A percentile compares a stretch with the other conserved stretches of the same genome.
These are phyloP conservation scores for Oxycera nigricornis DNA, from an alignment of 2,888 invertebrate species.

Conservation along the genomic window DNA sequence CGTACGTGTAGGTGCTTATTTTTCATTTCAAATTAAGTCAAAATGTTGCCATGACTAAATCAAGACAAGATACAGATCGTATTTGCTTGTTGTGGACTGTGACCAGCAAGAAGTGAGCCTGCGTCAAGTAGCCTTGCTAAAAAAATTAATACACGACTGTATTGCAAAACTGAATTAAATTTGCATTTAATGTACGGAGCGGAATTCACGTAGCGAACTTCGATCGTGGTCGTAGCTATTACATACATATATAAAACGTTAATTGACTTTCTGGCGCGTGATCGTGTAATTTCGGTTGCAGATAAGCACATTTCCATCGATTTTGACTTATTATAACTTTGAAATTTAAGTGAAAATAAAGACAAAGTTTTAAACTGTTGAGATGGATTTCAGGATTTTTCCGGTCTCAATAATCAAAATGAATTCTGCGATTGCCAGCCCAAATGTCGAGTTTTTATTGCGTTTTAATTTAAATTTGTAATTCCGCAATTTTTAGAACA, in stretches of 20 bases:
- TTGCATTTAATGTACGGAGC: background rate
- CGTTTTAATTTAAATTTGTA: too few species aligned
- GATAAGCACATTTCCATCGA: conserved; percentile 12
- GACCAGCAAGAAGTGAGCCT: background rate
- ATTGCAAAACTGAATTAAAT: background rate
- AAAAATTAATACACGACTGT: background rate
- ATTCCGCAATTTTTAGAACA: too few species aligned
- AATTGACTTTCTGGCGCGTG: too few species aligned
- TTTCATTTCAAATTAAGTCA: background rate
- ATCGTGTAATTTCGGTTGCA: conserved; percentile 2
- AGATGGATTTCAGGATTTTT: too few species aligned
- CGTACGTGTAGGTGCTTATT: background rate
- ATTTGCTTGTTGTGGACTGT: background rate
- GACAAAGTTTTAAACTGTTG: too few species aligned
- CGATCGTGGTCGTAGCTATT: too few species aligned
- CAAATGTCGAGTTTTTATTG: too few species aligned
- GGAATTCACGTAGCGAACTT: too few species aligned
- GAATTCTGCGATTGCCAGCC: too few species aligned
- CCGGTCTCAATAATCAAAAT: too few species aligned
- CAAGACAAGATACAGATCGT: background rate
- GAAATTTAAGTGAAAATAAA: too few species aligned
- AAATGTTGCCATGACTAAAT: conserved; percentile 20
- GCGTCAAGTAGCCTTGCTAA: background rate
- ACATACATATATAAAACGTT: background rate
- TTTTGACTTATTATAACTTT: too few species aligned